These are phyloP conservation scores for Smutsia temminckii DNA, from an alignment of 2,797 vertebrate genomes.

Conservation along the genomic window DNA sequence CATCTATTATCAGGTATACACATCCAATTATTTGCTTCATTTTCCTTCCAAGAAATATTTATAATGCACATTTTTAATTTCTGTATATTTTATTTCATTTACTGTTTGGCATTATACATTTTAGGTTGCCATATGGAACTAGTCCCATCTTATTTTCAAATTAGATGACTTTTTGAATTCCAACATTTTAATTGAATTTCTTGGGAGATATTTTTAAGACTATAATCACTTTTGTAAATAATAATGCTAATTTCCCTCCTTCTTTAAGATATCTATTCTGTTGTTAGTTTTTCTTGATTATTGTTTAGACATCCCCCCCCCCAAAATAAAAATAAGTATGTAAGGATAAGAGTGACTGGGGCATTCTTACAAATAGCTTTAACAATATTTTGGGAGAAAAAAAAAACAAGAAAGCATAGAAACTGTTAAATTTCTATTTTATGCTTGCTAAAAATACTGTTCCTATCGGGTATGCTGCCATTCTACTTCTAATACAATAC, in stretches of 20 bases:
- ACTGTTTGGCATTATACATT: not conserved
- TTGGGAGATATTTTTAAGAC: not conserved
- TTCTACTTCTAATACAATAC: not conserved
- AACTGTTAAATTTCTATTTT: not conserved
- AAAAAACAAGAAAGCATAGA: not conserved
- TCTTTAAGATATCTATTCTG: not conserved
- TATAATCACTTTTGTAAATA: not conserved
- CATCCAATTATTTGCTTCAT: not conserved
- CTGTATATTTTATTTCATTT: not conserved
- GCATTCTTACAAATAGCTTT: not conserved
- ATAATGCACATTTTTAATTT: not conserved
- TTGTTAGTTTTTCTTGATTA: not conserved
- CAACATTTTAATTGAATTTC: conserved; percentile 18
- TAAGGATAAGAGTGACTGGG: not conserved
- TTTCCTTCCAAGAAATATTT: conserved; percentile 9
- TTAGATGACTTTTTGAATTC: not conserved
- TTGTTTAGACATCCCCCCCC: not conserved
- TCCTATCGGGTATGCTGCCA: not conserved
- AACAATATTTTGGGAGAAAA: not conserved
- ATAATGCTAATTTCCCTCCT: not conserved
- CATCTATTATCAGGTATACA: not conserved
- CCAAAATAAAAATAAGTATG: not conserved
- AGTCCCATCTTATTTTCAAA: not conserved
- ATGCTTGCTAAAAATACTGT: not conserved
- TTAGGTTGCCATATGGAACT: not conserved